Evolutionary conservation across 2,113 vertebrate species (phyloP).

Genomic region (Microtus richardsoni): DNA sequence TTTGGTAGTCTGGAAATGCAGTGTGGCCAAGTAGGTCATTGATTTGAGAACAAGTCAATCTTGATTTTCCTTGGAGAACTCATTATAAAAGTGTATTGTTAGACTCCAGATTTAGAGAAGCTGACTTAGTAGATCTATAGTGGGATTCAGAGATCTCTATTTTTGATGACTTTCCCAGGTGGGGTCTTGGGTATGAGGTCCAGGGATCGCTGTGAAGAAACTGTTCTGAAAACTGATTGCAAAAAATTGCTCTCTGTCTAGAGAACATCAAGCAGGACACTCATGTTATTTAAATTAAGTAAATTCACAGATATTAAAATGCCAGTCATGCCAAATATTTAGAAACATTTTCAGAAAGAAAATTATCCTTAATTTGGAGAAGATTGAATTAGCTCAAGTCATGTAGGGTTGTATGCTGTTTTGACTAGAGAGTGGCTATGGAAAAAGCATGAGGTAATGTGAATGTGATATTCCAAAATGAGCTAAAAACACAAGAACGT

Average conservation of each 20-base stretch:
- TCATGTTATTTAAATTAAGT: conserved; percentile 51
- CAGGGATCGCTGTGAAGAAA: background rate
- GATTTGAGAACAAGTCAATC: background rate
- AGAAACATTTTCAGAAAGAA: conserved; percentile 67
- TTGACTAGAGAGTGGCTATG: conserved; percentile 29
- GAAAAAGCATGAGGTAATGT: conserved; percentile 63
- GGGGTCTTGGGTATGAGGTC: background rate
- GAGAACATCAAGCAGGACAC: background rate
- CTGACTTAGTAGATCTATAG: background rate
- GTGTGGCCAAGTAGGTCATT: background rate
- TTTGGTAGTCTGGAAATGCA: conserved; percentile 32
- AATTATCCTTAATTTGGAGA: conserved; percentile 57
- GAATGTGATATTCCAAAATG: conserved; percentile 23
- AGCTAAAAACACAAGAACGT: conserved; percentile 57
- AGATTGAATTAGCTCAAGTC: conserved; percentile 64
- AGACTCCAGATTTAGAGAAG: background rate
- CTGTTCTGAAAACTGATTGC: background rate
- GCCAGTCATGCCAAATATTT: conserved; percentile 60
- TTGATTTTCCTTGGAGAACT: conserved; percentile 37
- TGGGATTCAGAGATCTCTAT: background rate
- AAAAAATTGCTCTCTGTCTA: background rate
- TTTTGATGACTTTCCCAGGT: background rate
- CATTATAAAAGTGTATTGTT: conserved; percentile 26
- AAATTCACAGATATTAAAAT: conserved; percentile 61
- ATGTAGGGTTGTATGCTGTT: conserved; percentile 37